phyloP scores from a whole-genome alignment of 2,888 invertebrate genomes.

The Temnothorax unifasciatus region DNA sequence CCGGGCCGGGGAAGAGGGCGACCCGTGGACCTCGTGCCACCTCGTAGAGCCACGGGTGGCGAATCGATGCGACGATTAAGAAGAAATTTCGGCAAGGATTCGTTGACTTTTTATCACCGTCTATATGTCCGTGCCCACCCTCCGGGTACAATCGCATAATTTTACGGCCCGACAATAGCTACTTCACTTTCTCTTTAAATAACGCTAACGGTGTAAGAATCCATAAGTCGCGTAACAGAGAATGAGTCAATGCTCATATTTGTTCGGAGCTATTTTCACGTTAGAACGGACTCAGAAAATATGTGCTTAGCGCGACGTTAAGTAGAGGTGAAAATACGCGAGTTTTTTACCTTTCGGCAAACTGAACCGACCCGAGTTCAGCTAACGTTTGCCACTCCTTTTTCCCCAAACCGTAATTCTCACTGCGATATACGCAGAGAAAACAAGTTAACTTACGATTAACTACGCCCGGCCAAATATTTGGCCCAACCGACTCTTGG shows the following conservation, averaged over 20 bases:
- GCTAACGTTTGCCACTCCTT: background rate
- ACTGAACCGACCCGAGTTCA: background rate
- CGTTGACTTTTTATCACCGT: background rate
- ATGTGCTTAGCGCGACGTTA: background rate
- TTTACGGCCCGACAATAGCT: background rate
- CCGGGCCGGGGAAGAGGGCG: slow-evolving; percentile 27
- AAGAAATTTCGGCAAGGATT: slow-evolving; percentile 60
- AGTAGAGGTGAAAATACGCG: background rate
- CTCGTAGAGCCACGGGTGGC: slow-evolving; percentile 62
- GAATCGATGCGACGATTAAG: slow-evolving; percentile 59
- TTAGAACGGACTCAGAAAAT: background rate
- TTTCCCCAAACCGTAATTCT: background rate
- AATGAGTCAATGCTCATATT: background rate
- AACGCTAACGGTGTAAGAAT: background rate
- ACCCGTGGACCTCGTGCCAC: slow-evolving; percentile 62
- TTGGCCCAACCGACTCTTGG: background rate
- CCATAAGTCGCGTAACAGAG: background rate
- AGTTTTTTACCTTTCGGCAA: background rate
- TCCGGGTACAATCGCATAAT: background rate
- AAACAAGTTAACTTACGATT: slow-evolving; percentile 9
- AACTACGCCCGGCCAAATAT: slow-evolving; percentile 16
- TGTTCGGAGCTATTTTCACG: background rate
- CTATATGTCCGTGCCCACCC: background rate
- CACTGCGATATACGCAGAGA: background rate
- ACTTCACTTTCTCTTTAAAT: background rate